These are phyloP conservation scores for Poliocrania exsul DNA, from an alignment of 2,797 vertebrate species.

Conservation along the genomic window DNA sequence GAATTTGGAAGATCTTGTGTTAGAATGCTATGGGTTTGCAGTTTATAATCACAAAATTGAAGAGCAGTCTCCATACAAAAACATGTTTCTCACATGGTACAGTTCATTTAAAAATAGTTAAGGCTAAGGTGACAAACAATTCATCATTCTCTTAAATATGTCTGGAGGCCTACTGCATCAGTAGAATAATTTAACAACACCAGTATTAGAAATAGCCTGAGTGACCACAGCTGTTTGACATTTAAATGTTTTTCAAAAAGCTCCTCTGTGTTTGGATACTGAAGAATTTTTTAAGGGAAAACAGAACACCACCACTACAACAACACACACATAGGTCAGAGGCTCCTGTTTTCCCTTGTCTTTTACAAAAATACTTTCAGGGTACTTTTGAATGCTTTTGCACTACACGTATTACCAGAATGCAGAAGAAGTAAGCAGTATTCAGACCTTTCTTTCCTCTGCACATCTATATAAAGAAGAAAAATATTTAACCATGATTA, in stretches of 20 bases:
- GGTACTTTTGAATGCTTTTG: not conserved
- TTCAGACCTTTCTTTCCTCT: not conserved
- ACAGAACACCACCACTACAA: not conserved
- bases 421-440: not conserved
- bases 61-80: not conserved
- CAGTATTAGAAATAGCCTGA: not conserved
- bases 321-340: not conserved
- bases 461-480: not conserved
- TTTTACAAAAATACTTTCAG: not conserved
- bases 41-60: not conserved
- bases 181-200: not conserved
- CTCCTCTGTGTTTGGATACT: not conserved
- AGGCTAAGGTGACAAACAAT: not conserved
- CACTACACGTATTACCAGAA: not conserved
- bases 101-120: not conserved
- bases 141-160: not conserved
- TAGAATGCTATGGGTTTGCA: not conserved
- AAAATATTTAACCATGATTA: not conserved
- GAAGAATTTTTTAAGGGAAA: not conserved
- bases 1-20: not conserved
- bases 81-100: not conserved
- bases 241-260: slow-evolving; percentile 8
- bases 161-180: not conserved
- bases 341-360: not conserved
- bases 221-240: not conserved